Base-by-base conservation (phyloP, 1,140 invertebrate species). In the Caerostris extrusa region DNA sequence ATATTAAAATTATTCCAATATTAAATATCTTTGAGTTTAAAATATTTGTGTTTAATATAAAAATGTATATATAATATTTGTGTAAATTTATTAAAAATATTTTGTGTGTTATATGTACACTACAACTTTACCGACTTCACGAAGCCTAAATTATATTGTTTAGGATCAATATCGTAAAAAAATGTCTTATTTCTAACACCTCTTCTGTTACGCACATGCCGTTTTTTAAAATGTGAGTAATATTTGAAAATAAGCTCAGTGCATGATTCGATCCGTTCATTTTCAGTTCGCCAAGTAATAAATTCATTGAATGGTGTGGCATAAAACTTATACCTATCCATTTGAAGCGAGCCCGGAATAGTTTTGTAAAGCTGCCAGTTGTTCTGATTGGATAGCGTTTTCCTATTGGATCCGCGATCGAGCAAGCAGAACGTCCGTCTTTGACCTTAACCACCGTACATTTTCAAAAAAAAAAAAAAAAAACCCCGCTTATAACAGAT, bases 331-430 rank as follows among this genome's bases (percentile, higher is more conserved):
- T 77, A 77, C 34, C 71, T 77, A 77, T 77, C 34, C 50, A 77
- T 77, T 77, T 77, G 69, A 77, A 77, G 69, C 69, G 19, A 50
- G 71, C 71, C 71, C 71, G 50, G 71, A 77, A 77, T 77, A 77
- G 71, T 77, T 77, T 77, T 77, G 69, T 71, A 71, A 71, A 71
- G n/a, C 50, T 71, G 71, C 71, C 71, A 77, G 34, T 34, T 10
- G 10, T 77, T 77, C 50, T 77, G 71, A 77, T 77, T 50, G 34
- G 69, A 77, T 7, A 77, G 19, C 69, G 69, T 19, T 34, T 10
- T 77, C 69, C 17, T 10, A 77, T 77, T 77, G 69, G 71, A 77
- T 50, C 71, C 34, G 34, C 34, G 34, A 2, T 34, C 34, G 34
- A 34, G 7, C 19, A 77, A 34, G 17, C 61, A 10, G 17, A 64